A percentile compares a stretch with the other conserved stretches of the same genome.
Conservation (phyloP, 2,797 vertebrate genomes). For the Cuniculus paca region DNA sequence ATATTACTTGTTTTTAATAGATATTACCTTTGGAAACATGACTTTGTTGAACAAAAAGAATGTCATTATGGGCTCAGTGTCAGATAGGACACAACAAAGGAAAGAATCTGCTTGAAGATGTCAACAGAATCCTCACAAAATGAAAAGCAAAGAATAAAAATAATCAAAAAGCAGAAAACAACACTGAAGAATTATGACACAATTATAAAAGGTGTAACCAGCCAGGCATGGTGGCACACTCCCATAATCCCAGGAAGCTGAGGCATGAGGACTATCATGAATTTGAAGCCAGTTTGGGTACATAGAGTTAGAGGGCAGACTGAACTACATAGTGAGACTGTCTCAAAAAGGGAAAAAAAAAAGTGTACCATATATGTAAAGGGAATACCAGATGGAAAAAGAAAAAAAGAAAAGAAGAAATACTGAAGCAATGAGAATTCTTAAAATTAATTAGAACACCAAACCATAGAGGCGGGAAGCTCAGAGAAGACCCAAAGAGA, state of each 20-base stretch:
- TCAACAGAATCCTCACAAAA: not conserved
- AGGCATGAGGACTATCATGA: too few species aligned
- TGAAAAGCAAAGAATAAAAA: not conserved
- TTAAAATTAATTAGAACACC: not conserved
- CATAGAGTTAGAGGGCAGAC: too few species aligned
- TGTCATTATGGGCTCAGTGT: not conserved
- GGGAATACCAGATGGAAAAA: not conserved
- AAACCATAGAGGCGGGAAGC: not conserved
- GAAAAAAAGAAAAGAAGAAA: slow-evolving; percentile 17
- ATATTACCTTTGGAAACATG: slow-evolving; percentile 80
- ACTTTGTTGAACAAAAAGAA: slow-evolving; percentile 56
- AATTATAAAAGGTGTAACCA: not conserved
- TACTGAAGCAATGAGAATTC: not conserved
- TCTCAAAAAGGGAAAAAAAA: too few species aligned
- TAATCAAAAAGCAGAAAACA: slow-evolving; percentile 19
- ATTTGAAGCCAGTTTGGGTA: too few species aligned
- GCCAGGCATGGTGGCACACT: too few species aligned
- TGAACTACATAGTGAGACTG: too few species aligned
- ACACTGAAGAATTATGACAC: not conserved
- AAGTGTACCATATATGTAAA: not conserved
- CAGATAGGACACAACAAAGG: not conserved
- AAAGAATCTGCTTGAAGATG: not conserved
- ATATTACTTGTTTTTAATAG: slow-evolving; percentile 72
- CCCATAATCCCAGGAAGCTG: too few species aligned
- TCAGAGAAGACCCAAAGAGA: not conserved